phyloP scores from a whole-genome alignment of 2,797 vertebrate genomes.

The Huso huso region DNA sequence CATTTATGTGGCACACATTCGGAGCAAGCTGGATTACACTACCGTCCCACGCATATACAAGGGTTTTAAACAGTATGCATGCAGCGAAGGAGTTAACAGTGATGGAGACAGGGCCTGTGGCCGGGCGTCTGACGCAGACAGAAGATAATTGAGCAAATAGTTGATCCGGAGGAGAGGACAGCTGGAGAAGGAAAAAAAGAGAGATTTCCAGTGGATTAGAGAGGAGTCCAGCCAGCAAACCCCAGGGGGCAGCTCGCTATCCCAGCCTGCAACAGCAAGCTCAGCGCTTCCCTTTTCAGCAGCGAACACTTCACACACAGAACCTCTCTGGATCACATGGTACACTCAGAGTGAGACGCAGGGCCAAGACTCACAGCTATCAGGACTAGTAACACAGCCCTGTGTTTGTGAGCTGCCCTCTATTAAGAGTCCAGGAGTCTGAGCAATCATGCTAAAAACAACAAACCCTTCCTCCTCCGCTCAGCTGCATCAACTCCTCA shows the following conservation, averaged over 20 bases:
- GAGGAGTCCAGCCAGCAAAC: not conserved
- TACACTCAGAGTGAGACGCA: too few relatives aligned
- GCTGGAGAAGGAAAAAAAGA: not conserved
- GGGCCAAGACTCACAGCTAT: too few relatives aligned
- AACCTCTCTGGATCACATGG: not conserved
- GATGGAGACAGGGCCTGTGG: not conserved
- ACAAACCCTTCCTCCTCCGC: too few relatives aligned
- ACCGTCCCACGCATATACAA: not conserved
- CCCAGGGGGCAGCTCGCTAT: not conserved
- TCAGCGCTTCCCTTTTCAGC: not conserved
- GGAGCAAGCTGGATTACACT: too few relatives aligned
- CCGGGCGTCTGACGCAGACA: conserved; percentile 12
- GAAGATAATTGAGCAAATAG: conserved; percentile 1
- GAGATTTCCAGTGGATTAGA: conserved; percentile 1
- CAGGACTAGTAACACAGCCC: too few relatives aligned
- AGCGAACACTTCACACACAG: not conserved
- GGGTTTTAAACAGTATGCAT: not conserved
- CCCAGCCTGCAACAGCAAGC: not conserved
- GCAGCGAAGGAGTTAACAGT: not conserved
- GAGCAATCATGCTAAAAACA: too few relatives aligned
- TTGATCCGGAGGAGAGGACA: not conserved
- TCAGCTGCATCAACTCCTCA: too few relatives aligned
- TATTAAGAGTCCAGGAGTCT: too few relatives aligned
- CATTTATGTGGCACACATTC: too few relatives aligned
- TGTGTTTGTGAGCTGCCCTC: too few relatives aligned